Evolutionary conservation across 2,888 invertebrate species (phyloP), one percentile per base, ranked within the genome.

Genomic region (Orthosia cruda): DNA sequence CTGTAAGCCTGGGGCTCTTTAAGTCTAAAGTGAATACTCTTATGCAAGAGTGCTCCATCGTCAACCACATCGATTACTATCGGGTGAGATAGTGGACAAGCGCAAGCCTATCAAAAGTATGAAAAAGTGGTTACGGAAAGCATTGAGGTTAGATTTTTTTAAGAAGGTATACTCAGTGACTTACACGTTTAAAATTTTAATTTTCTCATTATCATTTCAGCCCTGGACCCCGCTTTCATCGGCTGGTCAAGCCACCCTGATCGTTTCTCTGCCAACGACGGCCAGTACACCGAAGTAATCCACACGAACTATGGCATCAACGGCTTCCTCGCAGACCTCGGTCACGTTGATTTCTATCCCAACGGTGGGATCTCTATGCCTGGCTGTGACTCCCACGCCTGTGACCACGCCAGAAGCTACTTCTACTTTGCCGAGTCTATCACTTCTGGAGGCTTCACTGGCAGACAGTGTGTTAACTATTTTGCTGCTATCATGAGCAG

Each of bases 311-410:
- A 91, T 45, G 94, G 93, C 4, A 77, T 94, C 50, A 91, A 91
- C 52, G 95, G 95, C 0, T 94, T 92, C 63, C 75, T 94, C 1
- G 91, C 85, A 9, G 91, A 91, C 49, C 84, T 94, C 50, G 95
- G 87, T 18, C 88, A 94, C 18, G 93, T 93, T 0, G 95, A 95
- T 76, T 94, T 95, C 74, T 95, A 95, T 62, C 94, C 94, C 4
- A 95, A 95, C 54, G 93, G 93, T 0, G 95, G 94, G 0, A 89
- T 93, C 26, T 91, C 92, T 5, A 94, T 94, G 94, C 94, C 95
- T 4, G 95, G 95, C 2, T 95, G 95, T 63, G 81, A 89, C 61
- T 90, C 93, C 5, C 88, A 93, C 40, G 90, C 88, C 1, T 95
- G 95, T 70, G 93, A 94, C 50, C 94, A 95, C 52, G 91, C 87